Evolutionary conservation across 2,797 vertebrate species (phyloP), one percentile per base, ranked within the genome.

Genomic region (Betta splendens): DNA sequence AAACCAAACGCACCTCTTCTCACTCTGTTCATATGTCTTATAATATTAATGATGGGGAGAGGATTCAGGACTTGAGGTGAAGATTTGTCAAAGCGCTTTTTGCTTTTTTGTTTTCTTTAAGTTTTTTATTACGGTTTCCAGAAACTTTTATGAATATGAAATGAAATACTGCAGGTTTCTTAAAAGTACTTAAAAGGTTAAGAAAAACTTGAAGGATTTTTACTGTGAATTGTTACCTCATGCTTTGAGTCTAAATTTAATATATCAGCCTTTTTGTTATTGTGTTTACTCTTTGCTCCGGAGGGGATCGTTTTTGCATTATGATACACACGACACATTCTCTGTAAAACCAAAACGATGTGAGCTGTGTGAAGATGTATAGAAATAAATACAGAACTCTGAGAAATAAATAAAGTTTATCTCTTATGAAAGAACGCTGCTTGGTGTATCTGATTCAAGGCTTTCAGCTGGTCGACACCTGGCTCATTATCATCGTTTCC

Each of bases 201-300:
- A 70, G 50, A 71, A 94, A 94, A 83, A 95, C 95, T 97, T 98
- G 95, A 98, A 97, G 92, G 90, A 93, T 94, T 93, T 93, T 90
- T 96, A 98, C 96, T 98, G 96, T 99, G 96, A 98, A 98, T 93
- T 94, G 93, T 96, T 96, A 97, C 95, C 94, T 96, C 95, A 92
- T 93, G 95, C 92, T 94, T 87, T 91, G 89, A 92, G 84, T 94
- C 93, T 88, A 95, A 95, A 94, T 79, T 92, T 79, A 75, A 56
- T 37, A 92, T 92, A 90, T 91, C 86, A 91, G 89, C 90, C 88
- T 94, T 93, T n/a, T 86, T 90, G 75, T 84, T 86, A 72, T 77
- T 84, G 77, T 84, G 73, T 64, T 83, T 73, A 39, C 81, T 73
- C 29, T 81, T 93, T 92, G 90, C 80, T 94, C 91, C 88, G 86